phyloP scores from a whole-genome alignment of 2,888 invertebrate genomes.

The Athripsodes cinereus region DNA sequence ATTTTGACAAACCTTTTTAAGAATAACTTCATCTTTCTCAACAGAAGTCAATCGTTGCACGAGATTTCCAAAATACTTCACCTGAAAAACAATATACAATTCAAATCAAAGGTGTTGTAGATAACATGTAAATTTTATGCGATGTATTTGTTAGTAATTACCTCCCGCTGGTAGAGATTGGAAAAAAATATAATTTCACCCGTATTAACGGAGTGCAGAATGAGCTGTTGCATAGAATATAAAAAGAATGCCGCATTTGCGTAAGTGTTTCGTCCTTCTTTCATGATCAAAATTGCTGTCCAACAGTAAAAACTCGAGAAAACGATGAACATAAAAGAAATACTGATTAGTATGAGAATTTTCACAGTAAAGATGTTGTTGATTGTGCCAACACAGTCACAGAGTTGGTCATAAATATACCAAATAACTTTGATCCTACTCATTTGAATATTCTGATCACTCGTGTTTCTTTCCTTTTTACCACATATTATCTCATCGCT shows the following conservation, averaged over 20 bases:
- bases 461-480: too few relatives aligned
- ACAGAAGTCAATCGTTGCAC: slow-evolving; percentile 3
- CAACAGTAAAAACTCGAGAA: neutral
- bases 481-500: too few relatives aligned
- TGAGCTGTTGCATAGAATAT: neutral
- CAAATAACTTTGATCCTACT: neutral
- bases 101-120: too few relatives aligned
- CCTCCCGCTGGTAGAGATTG: neutral
- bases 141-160: neutral
- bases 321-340: neutral
- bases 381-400: slow-evolving; percentile 1
- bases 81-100: too few relatives aligned
- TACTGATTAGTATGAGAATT: neutral
- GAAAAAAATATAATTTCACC: neutral
- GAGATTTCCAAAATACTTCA: neutral
- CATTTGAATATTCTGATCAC: neutral
- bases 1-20: neutral
- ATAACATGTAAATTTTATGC: too few relatives aligned
- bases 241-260: neutral
- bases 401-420: slow-evolving; percentile 7
- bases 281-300: neutral
- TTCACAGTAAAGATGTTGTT: neutral
- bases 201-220: neutral
- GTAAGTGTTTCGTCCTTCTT: neutral
- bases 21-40: slow-evolving; percentile 4